These are phyloP conservation scores for Tetramorium bicarinatum DNA, from an alignment of 2,888 invertebrate genomes.

Conservation along the genomic window DNA sequence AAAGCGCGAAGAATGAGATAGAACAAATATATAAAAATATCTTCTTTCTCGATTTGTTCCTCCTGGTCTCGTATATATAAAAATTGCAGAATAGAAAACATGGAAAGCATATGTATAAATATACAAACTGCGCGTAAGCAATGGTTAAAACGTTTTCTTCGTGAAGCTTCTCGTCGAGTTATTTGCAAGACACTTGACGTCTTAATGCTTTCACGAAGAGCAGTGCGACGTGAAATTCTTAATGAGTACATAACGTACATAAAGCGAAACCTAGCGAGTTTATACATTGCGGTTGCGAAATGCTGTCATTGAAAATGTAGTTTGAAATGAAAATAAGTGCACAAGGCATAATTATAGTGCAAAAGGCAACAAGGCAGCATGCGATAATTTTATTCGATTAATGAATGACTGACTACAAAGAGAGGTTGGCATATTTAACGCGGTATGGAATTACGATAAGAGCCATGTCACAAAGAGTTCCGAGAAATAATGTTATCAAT, in stretches of 20 bases:
- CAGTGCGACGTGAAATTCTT: not conserved
- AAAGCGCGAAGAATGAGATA: not conserved
- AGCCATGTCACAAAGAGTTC: not conserved
- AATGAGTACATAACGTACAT: constrained; percentile 39
- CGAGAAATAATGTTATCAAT: not conserved
- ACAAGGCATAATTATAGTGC: not conserved
- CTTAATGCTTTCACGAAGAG: constrained; percentile 38
- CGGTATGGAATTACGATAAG: not conserved
- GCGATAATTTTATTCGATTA: not conserved
- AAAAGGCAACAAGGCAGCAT: not conserved
- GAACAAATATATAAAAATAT: not conserved
- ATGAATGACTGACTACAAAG: constrained; percentile 16
- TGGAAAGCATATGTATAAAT: not conserved
- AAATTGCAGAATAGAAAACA: not conserved
- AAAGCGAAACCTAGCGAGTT: constrained; percentile 1
- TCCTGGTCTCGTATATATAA: not conserved
- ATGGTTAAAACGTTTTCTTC: constrained; percentile 1
- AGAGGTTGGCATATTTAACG: no score
- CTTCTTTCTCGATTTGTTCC: not conserved
- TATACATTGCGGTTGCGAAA: not conserved
- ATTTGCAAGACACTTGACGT: constrained; percentile 33
- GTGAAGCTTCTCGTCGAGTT: not conserved
- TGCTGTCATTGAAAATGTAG: constrained; percentile 19
- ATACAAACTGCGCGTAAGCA: not conserved
- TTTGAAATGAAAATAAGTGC: not conserved